These are phyloP conservation scores for Drosophila ogumai DNA, from an alignment of 1,140 invertebrate species.

Conservation along the genomic window DNA sequence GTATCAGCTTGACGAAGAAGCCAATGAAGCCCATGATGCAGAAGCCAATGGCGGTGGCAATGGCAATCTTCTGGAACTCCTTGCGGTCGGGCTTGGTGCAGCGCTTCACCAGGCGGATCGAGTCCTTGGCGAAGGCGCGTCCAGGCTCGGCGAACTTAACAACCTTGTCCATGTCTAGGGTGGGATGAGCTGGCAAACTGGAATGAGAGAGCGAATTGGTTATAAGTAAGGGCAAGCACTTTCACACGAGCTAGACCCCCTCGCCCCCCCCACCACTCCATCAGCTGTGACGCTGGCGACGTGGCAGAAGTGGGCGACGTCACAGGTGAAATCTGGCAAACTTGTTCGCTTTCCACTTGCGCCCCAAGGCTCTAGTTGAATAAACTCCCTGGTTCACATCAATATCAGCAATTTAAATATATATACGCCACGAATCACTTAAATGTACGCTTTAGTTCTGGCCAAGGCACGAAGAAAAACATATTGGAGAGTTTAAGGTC, in stretches of 20 bases:
- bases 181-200: conserved; percentile 9
- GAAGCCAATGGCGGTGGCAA: conserved; percentile 99
- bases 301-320: conserved; percentile 53
- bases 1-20: conserved; percentile 99
- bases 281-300: conserved; percentile 43
- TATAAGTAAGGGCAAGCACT: conserved; percentile 25
- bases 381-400: too few species aligned
- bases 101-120: conserved; percentile 97
- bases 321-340: conserved; percentile 57
- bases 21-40: conserved; percentile 99
- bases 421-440: neutral
- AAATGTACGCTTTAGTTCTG: neutral
- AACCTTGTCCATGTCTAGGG: conserved; percentile 96
- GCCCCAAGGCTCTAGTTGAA: neutral
- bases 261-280: neutral
- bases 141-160: conserved; percentile 97
- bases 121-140: conserved; percentile 98
- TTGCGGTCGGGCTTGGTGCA: conserved; percentile 99
- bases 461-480: neutral
- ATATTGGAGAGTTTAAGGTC: too few species aligned
- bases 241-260: conserved; percentile 34
- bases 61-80: conserved; percentile 99
- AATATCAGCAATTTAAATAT: neutral
- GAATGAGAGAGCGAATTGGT: neutral
- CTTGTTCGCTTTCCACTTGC: neutral